A percentile compares a stretch with the other conserved stretches of the same genome.
phyloP scores from a whole-genome alignment of 2,113 vertebrate species.

The Ophiodon elongatus region DNA sequence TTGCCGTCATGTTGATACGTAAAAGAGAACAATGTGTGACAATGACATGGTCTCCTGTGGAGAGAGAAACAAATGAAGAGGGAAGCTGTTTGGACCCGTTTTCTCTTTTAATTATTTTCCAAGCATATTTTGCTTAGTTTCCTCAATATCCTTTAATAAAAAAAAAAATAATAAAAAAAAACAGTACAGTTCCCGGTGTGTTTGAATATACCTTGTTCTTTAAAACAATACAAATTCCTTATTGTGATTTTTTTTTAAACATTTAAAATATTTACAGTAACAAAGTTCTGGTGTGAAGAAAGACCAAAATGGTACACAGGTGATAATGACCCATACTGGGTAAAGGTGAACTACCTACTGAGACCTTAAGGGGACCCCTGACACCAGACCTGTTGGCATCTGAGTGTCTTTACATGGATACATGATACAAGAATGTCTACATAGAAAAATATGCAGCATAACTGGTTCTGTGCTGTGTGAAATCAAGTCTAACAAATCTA shows the following conservation, averaged over 20 bases:
- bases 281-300: conserved; percentile 61
- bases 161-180: conserved; percentile 33
- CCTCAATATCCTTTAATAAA: conserved; percentile 28
- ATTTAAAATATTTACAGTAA: conserved; percentile 75
- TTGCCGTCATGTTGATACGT: neutral
- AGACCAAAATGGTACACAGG: conserved; percentile 33
- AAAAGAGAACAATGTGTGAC: neutral
- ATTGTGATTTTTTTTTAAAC: conserved; percentile 9
- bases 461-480: conserved; percentile 28
- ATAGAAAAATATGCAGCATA: conserved; percentile 72
- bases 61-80: neutral
- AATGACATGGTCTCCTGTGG: neutral
- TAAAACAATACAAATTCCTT: conserved; percentile 40
- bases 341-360: conserved; percentile 25
- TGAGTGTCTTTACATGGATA: conserved; percentile 40
- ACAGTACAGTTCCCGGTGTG: neutral
- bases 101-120: conserved; percentile 57
- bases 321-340: conserved; percentile 12
- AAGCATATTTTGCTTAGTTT: conserved; percentile 37
- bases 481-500: conserved; percentile 65
- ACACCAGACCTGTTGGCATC: conserved; percentile 33
- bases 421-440: conserved; percentile 30
- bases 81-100: conserved; percentile 10
- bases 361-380: conserved; percentile 11
- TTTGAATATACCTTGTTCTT: conserved; percentile 24